A percentile compares a stretch with the other conserved stretches of the same genome.
Evolutionary conservation across 2,797 vertebrate genomes (phyloP).

Genomic region (Enteromius afrohamiltoni): DNA sequence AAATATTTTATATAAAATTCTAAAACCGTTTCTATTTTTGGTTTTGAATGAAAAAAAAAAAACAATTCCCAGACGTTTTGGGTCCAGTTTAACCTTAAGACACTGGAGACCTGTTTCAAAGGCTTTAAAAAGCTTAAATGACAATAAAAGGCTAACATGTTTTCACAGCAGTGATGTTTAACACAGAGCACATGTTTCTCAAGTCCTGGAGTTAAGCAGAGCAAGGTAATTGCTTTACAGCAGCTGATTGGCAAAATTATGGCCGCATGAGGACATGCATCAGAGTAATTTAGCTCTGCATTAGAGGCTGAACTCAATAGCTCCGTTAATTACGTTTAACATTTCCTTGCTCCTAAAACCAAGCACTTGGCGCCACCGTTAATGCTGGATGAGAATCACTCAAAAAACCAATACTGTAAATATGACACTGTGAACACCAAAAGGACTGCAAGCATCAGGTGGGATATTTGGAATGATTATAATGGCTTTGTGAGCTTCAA

Average conservation of each 20-base stretch:
- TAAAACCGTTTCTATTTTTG: background rate
- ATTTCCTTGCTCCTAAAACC: constrained; percentile 45
- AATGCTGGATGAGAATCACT: constrained; percentile 2
- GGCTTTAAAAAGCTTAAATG: constrained; percentile 44
- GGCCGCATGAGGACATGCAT: constrained; percentile 39
- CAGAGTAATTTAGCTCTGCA: constrained; percentile 34
- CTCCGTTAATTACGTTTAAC: constrained; percentile 45
- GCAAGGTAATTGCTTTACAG: constrained; percentile 50
- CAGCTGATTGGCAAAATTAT: constrained; percentile 49
- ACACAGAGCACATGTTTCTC: constrained; percentile 54
- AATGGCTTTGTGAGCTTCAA: background rate
- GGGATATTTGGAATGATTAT: background rate
- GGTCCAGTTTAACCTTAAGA: constrained; percentile 8
- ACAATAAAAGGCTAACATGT: constrained; percentile 50
- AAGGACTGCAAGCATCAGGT: constrained; percentile 1
- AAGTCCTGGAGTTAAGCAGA: constrained; percentile 22
- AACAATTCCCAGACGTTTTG: constrained; percentile 18
- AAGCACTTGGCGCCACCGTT: constrained; percentile 29
- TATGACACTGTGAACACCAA: background rate
- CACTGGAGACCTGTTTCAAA: constrained; percentile 47
- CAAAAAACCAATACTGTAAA: background rate
- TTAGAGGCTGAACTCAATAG: constrained; percentile 43
- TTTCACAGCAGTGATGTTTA: constrained; percentile 51
- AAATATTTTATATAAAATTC: background rate
- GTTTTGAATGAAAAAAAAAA: background rate